Percentiles rank a stretch among this genome's conserved stretches.
Evolutionary conservation across 2,797 vertebrate species (phyloP).

Genomic region (Bradypodion ventrale): DNA sequence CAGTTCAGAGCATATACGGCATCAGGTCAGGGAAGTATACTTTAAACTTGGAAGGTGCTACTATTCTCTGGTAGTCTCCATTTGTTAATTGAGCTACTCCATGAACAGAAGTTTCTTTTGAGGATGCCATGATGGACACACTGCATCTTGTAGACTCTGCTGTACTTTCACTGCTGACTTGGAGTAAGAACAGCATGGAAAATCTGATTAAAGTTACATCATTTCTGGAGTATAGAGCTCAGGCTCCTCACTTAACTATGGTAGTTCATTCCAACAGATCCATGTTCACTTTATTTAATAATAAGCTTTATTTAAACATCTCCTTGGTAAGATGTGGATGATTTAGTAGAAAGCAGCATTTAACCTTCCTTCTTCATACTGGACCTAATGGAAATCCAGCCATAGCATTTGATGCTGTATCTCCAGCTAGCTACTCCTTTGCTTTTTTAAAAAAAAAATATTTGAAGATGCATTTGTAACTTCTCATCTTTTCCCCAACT

Average conservation of each 20-base stretch:
- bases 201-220: not conserved
- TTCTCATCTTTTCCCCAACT: not conserved
- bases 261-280: not conserved
- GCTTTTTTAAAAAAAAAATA: not conserved
- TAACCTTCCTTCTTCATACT: not conserved
- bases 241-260: not conserved
- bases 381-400: not conserved
- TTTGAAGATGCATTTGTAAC: not conserved
- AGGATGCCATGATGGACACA: not conserved
- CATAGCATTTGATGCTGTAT: not conserved
- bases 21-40: too few species aligned
- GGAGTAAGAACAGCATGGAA: not conserved
- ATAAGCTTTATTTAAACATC: not conserved
- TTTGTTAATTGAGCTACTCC: not conserved
- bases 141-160: too few species aligned
- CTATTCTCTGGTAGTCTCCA: not conserved
- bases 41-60: too few species aligned
- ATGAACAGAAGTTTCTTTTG: not conserved
- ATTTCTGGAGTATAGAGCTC: not conserved
- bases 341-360: not conserved
- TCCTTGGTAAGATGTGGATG: not conserved
- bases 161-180: too few species aligned
- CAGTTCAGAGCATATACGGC: too few species aligned
- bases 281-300: not conserved
- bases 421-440: not conserved